Conservation (phyloP, 2,113 vertebrate species). For the Paralichthys olivaceus region DNA sequence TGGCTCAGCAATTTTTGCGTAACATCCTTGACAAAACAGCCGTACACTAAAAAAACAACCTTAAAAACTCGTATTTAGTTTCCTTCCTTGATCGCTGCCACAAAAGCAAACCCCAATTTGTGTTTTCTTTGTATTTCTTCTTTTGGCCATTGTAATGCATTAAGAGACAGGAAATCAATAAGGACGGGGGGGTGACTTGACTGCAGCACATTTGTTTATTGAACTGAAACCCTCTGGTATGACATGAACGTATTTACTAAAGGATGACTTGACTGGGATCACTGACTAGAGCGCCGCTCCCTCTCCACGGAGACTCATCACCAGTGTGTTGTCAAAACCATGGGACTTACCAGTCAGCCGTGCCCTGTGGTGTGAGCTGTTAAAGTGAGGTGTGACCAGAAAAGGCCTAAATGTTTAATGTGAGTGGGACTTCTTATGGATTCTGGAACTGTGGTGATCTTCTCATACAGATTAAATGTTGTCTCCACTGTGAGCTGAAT, state of each 20-base stretch:
- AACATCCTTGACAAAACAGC: too few relatives aligned
- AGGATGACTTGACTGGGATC: constrained; percentile 56
- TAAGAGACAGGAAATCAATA: constrained; percentile 62
- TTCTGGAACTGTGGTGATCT: background rate
- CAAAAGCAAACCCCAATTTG: background rate
- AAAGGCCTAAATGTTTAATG: constrained; percentile 11
- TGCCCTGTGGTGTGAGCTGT: constrained; percentile 24
- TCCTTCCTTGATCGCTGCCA: background rate
- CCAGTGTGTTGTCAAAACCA: constrained; percentile 42
- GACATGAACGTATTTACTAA: constrained; percentile 60
- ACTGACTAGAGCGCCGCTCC: constrained; percentile 63
- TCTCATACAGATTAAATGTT: background rate
- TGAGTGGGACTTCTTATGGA: constrained; percentile 18
- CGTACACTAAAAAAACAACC: too few relatives aligned
- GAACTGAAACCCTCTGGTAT: constrained; percentile 64
- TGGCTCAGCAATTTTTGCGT: too few relatives aligned
- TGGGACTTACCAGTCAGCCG: constrained; percentile 38
- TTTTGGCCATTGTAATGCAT: constrained; percentile 17
- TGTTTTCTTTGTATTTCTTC: constrained; percentile 1
- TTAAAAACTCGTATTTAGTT: background rate
- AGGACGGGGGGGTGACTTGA: constrained; percentile 19
- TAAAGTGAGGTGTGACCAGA: constrained; percentile 37
- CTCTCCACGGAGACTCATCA: constrained; percentile 57
- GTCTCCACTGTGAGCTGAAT: background rate
- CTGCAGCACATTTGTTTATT: constrained; percentile 61